Percentiles rank a stretch among this genome's conserved stretches.
Evolutionary conservation across 2,113 vertebrate species (phyloP).

Genomic region (Spermophilus dauricus): DNA sequence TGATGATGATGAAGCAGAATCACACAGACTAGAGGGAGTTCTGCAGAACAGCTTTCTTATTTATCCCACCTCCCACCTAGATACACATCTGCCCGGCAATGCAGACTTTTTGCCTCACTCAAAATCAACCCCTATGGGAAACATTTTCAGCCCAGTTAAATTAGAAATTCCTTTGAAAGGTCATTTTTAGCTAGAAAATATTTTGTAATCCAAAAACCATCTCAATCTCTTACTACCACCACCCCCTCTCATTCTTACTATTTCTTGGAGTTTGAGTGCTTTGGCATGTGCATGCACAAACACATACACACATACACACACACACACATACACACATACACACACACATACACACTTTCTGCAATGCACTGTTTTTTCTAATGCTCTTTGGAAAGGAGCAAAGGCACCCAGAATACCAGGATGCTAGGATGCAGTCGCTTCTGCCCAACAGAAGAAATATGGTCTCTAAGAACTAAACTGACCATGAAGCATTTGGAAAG

Average conservation of each 20-base stretch:
- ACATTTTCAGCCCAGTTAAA: conserved; percentile 37
- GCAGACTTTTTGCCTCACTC: background rate
- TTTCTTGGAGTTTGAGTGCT: background rate
- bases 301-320: background rate
- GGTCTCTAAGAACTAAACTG: conserved; percentile 55
- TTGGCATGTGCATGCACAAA: accelerated
- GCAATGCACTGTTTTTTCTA: background rate
- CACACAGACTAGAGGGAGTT: conserved; percentile 48
- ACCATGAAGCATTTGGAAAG: background rate
- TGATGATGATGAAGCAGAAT: conserved; percentile 78
- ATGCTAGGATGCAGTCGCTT: background rate
- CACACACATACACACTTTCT: background rate
- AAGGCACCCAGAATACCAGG: background rate
- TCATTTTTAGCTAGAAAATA: conserved; percentile 8
- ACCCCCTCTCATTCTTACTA: background rate
- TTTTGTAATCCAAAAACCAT: conserved; percentile 40
- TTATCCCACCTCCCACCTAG: conserved; percentile 75
- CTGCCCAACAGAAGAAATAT: background rate
- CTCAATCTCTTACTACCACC: background rate
- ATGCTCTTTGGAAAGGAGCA: conserved; percentile 21
- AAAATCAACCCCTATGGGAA: background rate
- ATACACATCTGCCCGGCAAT: conserved; percentile 72
- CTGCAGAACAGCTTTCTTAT: conserved; percentile 44
- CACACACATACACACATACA: background rate
- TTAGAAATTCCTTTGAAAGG: conserved; percentile 58